Evolutionary conservation across 1,140 invertebrate genomes (phyloP).

Genomic region (Epicauta chinensis): DNA sequence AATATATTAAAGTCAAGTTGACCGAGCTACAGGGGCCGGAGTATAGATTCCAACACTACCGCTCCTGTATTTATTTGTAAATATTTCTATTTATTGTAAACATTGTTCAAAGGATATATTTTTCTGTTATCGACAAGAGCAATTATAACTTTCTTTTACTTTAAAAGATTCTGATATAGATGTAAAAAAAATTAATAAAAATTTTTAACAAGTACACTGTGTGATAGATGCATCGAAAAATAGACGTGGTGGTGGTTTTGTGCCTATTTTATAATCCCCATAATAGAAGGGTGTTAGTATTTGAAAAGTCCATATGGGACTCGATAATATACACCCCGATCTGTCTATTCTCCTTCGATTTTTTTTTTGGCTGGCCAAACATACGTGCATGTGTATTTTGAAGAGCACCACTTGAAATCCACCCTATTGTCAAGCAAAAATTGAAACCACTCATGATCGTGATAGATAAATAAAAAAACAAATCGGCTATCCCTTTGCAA

Average conservation of each 20-base stretch:
- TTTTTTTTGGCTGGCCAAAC: no score
- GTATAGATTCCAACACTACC: neutral
- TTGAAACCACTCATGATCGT: conserved; percentile 21
- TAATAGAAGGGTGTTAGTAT: neutral
- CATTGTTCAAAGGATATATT: neutral
- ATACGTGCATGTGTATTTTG: no score
- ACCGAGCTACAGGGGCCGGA: neutral
- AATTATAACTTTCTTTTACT: conserved; percentile 1
- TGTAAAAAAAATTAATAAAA: conserved; percentile 22
- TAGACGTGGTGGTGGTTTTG: no score
- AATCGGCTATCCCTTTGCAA: conserved; percentile 4
- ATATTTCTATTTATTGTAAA: neutral
- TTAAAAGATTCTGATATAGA: conserved; percentile 26
- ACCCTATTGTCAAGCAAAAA: conserved; percentile 24
- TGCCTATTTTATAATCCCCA: conserved; percentile 11
- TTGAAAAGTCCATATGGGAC: conserved; percentile 16
- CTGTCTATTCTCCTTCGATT: neutral
- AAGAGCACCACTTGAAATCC: conserved; percentile 19
- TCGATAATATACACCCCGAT: conserved; percentile 16
- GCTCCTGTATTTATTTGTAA: conserved; percentile 4
- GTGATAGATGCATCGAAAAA: no score
- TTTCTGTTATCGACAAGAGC: neutral
- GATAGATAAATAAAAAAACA: conserved; percentile 23
- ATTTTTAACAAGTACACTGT: conserved; percentile 20
- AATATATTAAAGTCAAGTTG: no score